A percentile compares a stretch with the other conserved stretches of the same genome.
These are phyloP conservation scores for Enteromius thamalakanensis DNA, from an alignment of 2,797 vertebrate genomes.

Conservation along the genomic window DNA sequence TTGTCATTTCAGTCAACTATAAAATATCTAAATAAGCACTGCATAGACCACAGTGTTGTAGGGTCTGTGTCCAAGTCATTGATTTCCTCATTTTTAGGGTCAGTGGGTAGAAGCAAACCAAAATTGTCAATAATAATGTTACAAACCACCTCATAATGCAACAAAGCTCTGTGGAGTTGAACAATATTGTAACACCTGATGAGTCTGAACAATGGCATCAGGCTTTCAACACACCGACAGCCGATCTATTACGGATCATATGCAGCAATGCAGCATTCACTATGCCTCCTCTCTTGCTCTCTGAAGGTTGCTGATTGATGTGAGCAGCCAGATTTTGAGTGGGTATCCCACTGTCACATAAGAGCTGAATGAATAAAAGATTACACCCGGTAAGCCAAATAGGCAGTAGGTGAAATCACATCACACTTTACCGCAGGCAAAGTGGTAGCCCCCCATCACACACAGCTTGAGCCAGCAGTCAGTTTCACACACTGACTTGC, in stretches of 20 bases:
- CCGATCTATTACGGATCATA: neutral
- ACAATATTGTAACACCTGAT: neutral
- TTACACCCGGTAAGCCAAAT: conserved; percentile 19
- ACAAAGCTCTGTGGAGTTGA: neutral
- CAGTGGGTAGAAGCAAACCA: neutral
- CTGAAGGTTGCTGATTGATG: conserved; percentile 32
- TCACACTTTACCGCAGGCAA: neutral
- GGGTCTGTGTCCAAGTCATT: neutral
- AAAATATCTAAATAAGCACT: neutral
- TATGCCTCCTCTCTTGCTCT: conserved; percentile 8
- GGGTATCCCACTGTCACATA: conserved; percentile 32
- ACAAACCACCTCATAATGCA: neutral
- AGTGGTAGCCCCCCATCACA: neutral
- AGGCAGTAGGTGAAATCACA: conserved; percentile 24
- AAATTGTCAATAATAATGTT: neutral
- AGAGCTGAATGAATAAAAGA: conserved; percentile 34
- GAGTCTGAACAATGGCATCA: neutral
- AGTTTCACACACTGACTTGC: neutral
- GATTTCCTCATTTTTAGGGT: neutral
- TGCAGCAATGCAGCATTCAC: conserved; percentile 8
- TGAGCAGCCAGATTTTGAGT: conserved; percentile 7
- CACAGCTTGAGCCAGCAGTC: conserved; percentile 19
- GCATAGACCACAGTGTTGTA: neutral
- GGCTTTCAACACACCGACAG: conserved; percentile 13
- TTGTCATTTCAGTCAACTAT: neutral